Base-by-base conservation (phyloP, 2,797 vertebrate species). In the Pteropus rufus region DNA sequence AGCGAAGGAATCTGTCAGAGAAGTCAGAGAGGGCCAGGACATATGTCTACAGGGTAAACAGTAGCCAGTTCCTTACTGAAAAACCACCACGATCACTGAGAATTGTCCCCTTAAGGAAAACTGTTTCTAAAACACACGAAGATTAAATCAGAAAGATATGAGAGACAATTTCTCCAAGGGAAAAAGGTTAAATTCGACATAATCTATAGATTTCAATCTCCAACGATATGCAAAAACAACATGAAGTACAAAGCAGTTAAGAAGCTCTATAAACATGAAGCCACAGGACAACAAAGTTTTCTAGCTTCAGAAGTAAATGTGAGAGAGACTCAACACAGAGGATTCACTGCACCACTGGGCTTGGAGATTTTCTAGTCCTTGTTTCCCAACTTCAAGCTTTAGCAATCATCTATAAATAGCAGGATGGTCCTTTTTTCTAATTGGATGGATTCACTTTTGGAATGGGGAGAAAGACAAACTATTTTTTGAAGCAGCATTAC, bases 351-450 rank as follows among this genome's bases (percentile, higher is more conserved):
- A 98, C 98, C 98, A 97, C 96, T 98, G 93, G 97, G 96, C 76
- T 95, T 92, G 95, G 97, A 97, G 97, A 98, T 98, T 46, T 98
- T 97, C 98, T 95, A 97, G 96, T 97, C 97, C 96, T 97, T 98
- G 96, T 97, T 97, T 95, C 98, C 97, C 96, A 97, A 97, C 96
- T 98, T 98, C 98, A 98, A 98, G 97, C 97, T 97, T 98, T 95
- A 91, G 96, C 97, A 95, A 97, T 97, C 95, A 98, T 97, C 97
- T 98, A 97, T 97, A 97, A 96, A 96, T 93, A 98, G 97, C 5
- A 98, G 97, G 98, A 97, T 95, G 97, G 98, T 98, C 75, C 97
- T 97, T 98, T 96, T 98, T 98, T 96, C 98, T 98, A 97, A 98
- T 81, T 98, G 97, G 97, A 98, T 97, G 97, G 75, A 97, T 97